Conservation (phyloP, 2,113 vertebrate genomes). For the Gymnobelideus leadbeateri region DNA sequence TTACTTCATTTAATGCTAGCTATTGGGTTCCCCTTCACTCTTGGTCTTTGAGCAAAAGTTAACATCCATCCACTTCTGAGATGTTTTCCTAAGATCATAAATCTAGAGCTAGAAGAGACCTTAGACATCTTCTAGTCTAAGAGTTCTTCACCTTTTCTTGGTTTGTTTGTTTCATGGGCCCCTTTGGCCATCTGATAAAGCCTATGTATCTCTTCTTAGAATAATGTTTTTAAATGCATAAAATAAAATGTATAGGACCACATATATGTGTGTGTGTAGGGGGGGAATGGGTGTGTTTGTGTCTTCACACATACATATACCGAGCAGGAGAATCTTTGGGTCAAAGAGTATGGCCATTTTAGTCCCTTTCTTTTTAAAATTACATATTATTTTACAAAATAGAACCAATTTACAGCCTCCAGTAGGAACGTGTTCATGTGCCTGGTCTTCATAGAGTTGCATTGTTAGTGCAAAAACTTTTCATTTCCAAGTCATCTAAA, state of each 20-base stretch:
- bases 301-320: too few relatives aligned
- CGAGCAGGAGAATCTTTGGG: not conserved
- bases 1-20: not conserved
- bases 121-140: not conserved
- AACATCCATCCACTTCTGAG: not conserved
- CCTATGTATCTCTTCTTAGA: not conserved
- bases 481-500: not conserved
- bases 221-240: not conserved
- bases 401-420: not conserved
- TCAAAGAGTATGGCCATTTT: not conserved
- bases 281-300: too few relatives aligned
- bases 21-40: not conserved
- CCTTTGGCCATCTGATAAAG: not conserved
- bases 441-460: not conserved
- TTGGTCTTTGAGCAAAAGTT: not conserved
- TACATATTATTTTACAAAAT: not conserved
- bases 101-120: not conserved
- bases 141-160: not conserved
- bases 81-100: not conserved
- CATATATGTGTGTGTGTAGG: too few relatives aligned
- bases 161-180: not conserved
- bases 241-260: not conserved
- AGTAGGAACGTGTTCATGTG: not conserved
- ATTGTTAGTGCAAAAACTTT: not conserved
- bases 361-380: not conserved